Evolutionary conservation across 2,888 invertebrate species (phyloP), one percentile per base, ranked within the genome.

Genomic region (Pandemis cinnamomeana): DNA sequence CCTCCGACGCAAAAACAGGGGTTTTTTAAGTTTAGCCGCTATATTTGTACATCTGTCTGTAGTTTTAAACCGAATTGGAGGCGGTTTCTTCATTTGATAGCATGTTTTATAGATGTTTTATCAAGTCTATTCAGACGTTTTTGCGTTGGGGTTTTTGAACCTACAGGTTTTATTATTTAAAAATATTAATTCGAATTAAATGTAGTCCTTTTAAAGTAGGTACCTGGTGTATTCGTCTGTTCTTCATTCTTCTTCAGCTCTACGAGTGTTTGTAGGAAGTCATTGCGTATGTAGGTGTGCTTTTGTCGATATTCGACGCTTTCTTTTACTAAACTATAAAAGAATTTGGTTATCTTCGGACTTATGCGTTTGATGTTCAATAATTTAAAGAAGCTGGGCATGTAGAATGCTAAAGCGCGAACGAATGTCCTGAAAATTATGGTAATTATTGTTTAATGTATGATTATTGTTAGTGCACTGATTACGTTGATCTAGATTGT

Each of bases 191-290:
- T 63, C 20, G 7, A 64, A 64, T 42, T 46, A 20, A 2, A 42
- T 46, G 2, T 11, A 2, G 5, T 20, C 20, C 20, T 5, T 20
- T 64, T 27, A 36, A 36, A 36, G 27, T 15, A 77, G 68, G 55
- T 83, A 89, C 88, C 89, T 86, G 85, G 13, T 7, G 27, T 15
- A 20, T 46, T 83, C 63, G 81, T 81, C 51, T 80, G 79, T 78
- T 83, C 81, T 48, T 84, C 87, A 78, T 94, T 91, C 79, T 94
- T 91, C 79, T 90, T 94, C 77, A 95, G 80, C 62, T 95, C 91
- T 60, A 95, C 95, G 8, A 95, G 85, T 5, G 95, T 87, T 81
- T 95, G 95, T 74, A 95, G 82, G 80, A 95, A 95, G 80, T 95
- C 95, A 75, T 94, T 93, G 62, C 95, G 84, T 46, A 85, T 88